Evolutionary conservation across 2,888 invertebrate genomes (phyloP).

Genomic region (Drosophila acutilabella): DNA sequence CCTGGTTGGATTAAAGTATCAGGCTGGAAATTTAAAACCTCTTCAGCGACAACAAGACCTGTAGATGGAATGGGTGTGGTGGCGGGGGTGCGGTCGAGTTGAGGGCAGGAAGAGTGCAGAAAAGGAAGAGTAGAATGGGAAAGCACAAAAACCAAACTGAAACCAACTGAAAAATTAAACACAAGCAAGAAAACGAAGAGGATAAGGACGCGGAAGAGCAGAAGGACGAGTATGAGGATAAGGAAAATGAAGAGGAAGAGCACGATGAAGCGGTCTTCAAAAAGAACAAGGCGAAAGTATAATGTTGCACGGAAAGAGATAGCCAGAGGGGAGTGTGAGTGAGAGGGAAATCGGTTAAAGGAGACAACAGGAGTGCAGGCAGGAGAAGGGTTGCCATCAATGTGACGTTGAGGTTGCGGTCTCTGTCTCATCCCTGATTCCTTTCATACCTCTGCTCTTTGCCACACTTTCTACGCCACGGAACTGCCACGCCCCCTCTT

Average conservation of each 20-base stretch:
- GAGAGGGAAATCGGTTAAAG: not conserved
- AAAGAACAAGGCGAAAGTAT: constrained; percentile 56
- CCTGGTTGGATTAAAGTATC: constrained; percentile 66
- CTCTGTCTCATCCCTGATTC: constrained; percentile 2
- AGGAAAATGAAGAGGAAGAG: constrained; percentile 33
- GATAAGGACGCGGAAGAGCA: constrained; percentile 33
- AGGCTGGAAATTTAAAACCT: constrained; percentile 68
- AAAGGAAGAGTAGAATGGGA: not conserved
- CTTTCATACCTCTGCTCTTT: not conserved
- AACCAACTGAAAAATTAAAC: constrained; percentile 68
- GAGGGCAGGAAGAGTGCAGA: not conserved
- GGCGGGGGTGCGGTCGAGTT: not conserved
- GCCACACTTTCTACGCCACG: not conserved
- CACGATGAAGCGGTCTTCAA: constrained; percentile 48
- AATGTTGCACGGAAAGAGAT: constrained; percentile 47
- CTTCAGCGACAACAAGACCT: constrained; percentile 38
- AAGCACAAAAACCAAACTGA: constrained; percentile 54
- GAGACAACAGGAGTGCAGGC: not conserved
- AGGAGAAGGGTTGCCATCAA: constrained; percentile 39
- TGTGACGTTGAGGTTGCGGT: constrained; percentile 60
- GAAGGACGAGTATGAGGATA: constrained; percentile 6
- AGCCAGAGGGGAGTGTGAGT: not conserved
- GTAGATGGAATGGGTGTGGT: too few species aligned
- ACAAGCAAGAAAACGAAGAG: not conserved
- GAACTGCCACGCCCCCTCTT: not conserved